phyloP scores from a whole-genome alignment of 1,140 invertebrate genomes.

The Diprion similis region DNA sequence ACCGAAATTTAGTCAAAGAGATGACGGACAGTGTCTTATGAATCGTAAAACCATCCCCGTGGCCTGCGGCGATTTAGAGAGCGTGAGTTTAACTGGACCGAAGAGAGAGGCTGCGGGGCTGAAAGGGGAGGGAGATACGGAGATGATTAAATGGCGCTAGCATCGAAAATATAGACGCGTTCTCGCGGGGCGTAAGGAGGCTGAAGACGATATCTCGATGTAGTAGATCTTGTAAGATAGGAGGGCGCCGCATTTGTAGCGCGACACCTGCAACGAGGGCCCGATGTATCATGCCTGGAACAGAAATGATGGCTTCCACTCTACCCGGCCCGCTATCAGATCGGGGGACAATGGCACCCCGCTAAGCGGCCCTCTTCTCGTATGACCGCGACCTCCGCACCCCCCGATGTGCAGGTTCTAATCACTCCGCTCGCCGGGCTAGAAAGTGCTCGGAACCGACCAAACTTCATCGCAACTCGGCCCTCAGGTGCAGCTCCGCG shows the following conservation, averaged over 20 bases:
- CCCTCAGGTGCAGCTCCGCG: no score
- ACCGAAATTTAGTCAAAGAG: slow-evolving; percentile 41
- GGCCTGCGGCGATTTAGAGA: slow-evolving; percentile 18
- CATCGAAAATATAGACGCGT: background rate
- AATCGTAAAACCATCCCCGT: slow-evolving; percentile 2
- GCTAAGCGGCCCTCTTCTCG: background rate
- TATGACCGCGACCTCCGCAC: slow-evolving; percentile 1
- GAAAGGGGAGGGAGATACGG: background rate
- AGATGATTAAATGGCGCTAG: background rate
- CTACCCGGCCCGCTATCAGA: background rate
- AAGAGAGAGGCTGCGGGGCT: background rate
- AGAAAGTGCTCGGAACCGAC: background rate
- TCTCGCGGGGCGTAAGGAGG: background rate
- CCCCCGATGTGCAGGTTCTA: background rate
- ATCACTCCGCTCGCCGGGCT: background rate
- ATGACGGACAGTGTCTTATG: background rate
- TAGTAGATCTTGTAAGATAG: slow-evolving; percentile 5
- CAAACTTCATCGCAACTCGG: no score
- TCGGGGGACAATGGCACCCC: slow-evolving; percentile 6
- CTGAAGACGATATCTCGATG: background rate
- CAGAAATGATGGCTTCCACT: slow-evolving; percentile 7
- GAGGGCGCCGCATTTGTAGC: background rate
- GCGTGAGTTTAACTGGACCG: background rate
- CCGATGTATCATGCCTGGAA: slow-evolving; percentile 2
- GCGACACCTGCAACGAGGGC: background rate